These are phyloP conservation scores for Drosophila maculinotata DNA, from an alignment of 2,888 invertebrate species.

Conservation along the genomic window DNA sequence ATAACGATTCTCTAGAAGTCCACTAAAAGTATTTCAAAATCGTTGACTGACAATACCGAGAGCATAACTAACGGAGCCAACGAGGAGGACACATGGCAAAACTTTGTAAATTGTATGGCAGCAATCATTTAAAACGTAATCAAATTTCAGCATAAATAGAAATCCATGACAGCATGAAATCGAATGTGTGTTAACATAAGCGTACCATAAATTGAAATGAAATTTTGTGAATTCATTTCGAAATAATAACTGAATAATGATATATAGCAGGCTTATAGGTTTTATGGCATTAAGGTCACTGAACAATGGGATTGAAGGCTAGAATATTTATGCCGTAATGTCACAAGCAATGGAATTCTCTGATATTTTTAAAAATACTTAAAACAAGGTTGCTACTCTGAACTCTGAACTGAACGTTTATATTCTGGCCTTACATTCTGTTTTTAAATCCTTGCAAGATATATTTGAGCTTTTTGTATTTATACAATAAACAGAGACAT, in stretches of 20 bases:
- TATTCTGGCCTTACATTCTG: too few species aligned
- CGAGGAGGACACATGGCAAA: background rate
- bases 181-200: background rate
- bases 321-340: too few species aligned
- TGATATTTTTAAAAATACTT: too few species aligned
- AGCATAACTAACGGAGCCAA: conserved; percentile 4
- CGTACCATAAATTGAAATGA: background rate
- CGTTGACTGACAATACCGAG: conserved; percentile 30
- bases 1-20: conserved; percentile 18
- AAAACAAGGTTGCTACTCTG: too few species aligned
- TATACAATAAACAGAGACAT: too few species aligned
- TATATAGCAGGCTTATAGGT: background rate
- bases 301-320: too few species aligned
- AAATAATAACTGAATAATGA: conserved; percentile 1
- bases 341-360: too few species aligned
- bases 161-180: conserved; percentile 10
- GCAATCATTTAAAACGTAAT: conserved; percentile 21
- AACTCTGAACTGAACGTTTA: too few species aligned
- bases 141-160: conserved; percentile 15
- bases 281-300: too few species aligned
- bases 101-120: background rate
- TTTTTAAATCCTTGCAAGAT: too few species aligned
- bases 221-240: background rate
- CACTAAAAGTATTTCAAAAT: conserved; percentile 42
- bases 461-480: too few species aligned